These are phyloP conservation scores for Aepyceros melampus DNA, from an alignment of 2,113 vertebrate species.

Conservation along the genomic window DNA sequence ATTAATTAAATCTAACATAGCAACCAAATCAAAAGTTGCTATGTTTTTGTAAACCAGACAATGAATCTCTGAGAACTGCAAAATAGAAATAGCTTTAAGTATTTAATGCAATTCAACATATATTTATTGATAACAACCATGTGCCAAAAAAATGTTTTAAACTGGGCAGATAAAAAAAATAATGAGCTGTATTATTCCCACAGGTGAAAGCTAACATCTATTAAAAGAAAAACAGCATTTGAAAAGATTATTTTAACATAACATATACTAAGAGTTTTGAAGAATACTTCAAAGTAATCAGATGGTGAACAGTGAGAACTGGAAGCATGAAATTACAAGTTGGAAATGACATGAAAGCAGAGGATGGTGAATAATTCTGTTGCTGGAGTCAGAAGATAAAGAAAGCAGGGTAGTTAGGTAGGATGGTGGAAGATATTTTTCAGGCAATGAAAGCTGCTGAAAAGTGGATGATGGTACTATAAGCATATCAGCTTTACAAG, in stretches of 20 bases:
- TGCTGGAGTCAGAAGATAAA: background rate
- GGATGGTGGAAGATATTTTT: background rate
- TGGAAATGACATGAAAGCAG: background rate
- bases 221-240: background rate
- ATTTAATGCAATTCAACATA: background rate
- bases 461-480: background rate
- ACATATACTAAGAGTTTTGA: background rate
- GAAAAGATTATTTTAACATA: background rate
- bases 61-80: background rate
- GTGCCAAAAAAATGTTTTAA: background rate
- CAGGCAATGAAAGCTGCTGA: background rate
- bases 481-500: background rate
- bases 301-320: background rate
- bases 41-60: background rate
- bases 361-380: background rate
- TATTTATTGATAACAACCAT: background rate
- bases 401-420: background rate
- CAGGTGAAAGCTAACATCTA: background rate
- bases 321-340: background rate
- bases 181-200: background rate
- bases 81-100: background rate
- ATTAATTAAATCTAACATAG: background rate
- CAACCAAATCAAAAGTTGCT: background rate
- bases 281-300: background rate
- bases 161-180: background rate